Percentiles rank a stretch among this genome's conserved stretches.
These are phyloP conservation scores for Paramormyrops kingsleyae DNA, from an alignment of 2,113 vertebrate species.

Conservation along the genomic window DNA sequence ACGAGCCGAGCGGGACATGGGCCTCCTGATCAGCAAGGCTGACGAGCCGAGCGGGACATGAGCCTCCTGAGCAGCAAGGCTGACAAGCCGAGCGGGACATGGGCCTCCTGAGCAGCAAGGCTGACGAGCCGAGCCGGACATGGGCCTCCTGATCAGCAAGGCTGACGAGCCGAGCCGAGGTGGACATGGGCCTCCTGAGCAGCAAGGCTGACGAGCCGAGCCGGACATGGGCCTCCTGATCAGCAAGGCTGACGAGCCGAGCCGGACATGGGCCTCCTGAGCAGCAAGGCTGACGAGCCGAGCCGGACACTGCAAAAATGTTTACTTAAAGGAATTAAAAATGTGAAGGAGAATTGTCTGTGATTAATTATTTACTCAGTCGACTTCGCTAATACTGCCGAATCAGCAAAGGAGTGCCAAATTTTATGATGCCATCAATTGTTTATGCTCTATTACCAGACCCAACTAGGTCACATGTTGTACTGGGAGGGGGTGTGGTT, in stretches of 20 bases:
- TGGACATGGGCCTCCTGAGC: no score
- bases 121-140: no score
- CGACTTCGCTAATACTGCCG: slow-evolving; percentile 50
- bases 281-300: slow-evolving; percentile 47
- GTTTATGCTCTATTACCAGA: slow-evolving; percentile 57
- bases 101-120: no score
- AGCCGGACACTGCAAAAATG: slow-evolving; percentile 42
- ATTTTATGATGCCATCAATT: slow-evolving; percentile 59
- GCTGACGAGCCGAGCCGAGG: no score
- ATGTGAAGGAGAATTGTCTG: slow-evolving; percentile 49
- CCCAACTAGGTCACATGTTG: slow-evolving; percentile 34
- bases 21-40: no score
- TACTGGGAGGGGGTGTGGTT: slow-evolving; percentile 1
- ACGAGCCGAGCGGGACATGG: no score
- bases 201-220: no score
- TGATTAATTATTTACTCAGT: slow-evolving; percentile 59
- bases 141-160: no score
- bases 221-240: rapidly evolving
- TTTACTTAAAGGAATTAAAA: slow-evolving; percentile 59
- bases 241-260: no score
- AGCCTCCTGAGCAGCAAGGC: no score
- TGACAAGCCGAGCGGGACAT: not conserved
- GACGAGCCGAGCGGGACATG: no score
- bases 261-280: slow-evolving; percentile 33
- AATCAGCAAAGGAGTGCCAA: slow-evolving; percentile 53